Percentiles rank a stretch among this genome's conserved stretches.
Conservation (phyloP, 1,140 invertebrate genomes). For the Arctopsyche grandis region DNA sequence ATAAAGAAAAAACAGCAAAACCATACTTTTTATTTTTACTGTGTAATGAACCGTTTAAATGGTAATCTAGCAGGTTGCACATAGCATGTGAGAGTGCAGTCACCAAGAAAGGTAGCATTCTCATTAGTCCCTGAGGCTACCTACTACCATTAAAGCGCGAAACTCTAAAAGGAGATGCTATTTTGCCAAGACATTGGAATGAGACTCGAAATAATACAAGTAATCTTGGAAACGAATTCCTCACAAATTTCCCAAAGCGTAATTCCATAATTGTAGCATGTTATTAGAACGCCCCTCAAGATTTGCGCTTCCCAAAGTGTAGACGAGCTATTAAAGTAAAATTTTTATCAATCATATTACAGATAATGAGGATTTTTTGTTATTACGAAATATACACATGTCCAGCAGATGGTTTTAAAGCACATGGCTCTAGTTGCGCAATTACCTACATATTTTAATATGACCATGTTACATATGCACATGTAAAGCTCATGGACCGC, state of each 20-base stretch:
- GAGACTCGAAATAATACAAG: not conserved
- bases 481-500: too few relatives aligned
- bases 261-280: not conserved
- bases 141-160: not conserved
- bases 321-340: not conserved
- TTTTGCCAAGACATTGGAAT: not conserved
- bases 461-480: too few relatives aligned
- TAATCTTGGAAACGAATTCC: not conserved
- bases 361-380: too few relatives aligned
- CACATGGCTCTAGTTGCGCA: too few relatives aligned
- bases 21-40: not conserved
- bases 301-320: not conserved
- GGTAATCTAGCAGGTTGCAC: not conserved
- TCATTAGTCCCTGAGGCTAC: not conserved
- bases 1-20: too few relatives aligned
- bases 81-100: constrained; percentile 1
- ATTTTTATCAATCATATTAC: too few relatives aligned
- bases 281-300: constrained; percentile 2
- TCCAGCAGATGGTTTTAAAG: too few relatives aligned
- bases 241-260: too few relatives aligned
- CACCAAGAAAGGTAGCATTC: constrained; percentile 10
- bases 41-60: not conserved
- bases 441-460: too few relatives aligned
- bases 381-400: too few relatives aligned
- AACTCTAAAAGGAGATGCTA: not conserved